A percentile compares a stretch with the other conserved stretches of the same genome.
Conservation (phyloP, 2,888 invertebrate genomes). For the Brachylomia viminalis region DNA sequence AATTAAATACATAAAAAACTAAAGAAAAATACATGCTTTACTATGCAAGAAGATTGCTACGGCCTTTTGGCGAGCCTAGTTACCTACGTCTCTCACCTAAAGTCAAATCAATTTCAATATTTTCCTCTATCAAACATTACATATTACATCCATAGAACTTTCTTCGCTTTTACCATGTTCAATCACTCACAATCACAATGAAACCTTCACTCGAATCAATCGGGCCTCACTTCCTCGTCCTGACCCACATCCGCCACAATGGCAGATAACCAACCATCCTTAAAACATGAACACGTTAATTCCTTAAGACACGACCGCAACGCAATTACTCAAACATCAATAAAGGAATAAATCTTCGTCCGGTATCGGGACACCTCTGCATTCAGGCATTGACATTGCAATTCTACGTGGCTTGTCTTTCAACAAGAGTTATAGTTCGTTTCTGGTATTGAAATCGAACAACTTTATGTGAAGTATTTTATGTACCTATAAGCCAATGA, state of each 20-base stretch:
- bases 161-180: slow-evolving; percentile 1
- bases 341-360: slow-evolving; percentile 70
- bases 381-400: slow-evolving; percentile 70
- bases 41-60: not conserved
- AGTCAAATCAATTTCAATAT: slow-evolving; percentile 2
- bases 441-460: slow-evolving; percentile 60
- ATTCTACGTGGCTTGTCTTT: slow-evolving; percentile 66
- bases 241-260: slow-evolving; percentile 57
- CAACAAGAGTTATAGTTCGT: slow-evolving; percentile 64
- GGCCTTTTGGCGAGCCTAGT: too few species aligned
- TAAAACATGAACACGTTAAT: slow-evolving; percentile 66
- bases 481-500: slow-evolving; percentile 55
- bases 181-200: slow-evolving; percentile 40
- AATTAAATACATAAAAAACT: not conserved
- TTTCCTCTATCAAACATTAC: not conserved
- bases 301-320: slow-evolving; percentile 33
- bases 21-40: not conserved
- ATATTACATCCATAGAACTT: not conserved
- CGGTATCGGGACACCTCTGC: slow-evolving; percentile 62
- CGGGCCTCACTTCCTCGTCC: slow-evolving; percentile 47
- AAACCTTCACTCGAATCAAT: slow-evolving; percentile 48
- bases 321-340: slow-evolving; percentile 68
- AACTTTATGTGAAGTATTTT: slow-evolving; percentile 57
- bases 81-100: not conserved
- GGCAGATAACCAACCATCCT: slow-evolving; percentile 53